Evolutionary conservation across 2,888 invertebrate genomes (phyloP), one percentile per base, ranked within the genome.

Genomic region (Eupithecia abbreviata): DNA sequence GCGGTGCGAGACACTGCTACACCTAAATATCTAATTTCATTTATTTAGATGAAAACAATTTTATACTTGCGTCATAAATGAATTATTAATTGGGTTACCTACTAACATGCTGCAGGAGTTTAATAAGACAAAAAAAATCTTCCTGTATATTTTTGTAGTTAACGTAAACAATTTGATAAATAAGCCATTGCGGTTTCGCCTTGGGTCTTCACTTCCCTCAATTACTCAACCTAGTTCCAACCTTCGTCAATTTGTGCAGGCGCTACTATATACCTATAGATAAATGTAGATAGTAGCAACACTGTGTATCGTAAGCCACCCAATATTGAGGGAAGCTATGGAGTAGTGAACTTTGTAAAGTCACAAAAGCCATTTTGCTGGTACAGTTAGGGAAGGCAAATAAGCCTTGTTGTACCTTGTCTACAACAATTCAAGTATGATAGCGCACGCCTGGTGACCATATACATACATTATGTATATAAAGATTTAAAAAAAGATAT

Each of bases 231-330:
- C 65, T 41, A 41, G 30, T 65, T 65, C 65, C 65, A 65, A 65
- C 65, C 41, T 41, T 65, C 65, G 65, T 30, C 65, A 65, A 65
- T 65, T 65, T 58, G 58, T 65, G 65, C 65, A 65, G 41, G 65
- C 41, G 12, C 65, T n/a, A 18, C n/a, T 7, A 7, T 55, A 55
- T 55, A 55, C 13, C 12, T 65, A 41, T 41, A 65, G 7, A 30
- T 18, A 12, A 3, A 2, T 41, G 41, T 13, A 62, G 30, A 0
- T 41, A 41, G 41, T 12, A 41, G 41, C 41, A 41, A 41, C 13
- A 13, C 6, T 12, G 65, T 65, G 41, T 30, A 41, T 65, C 65
- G 65, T 41, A 65, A 65, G 13, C 65, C 65, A 41, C 13, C 41
- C 65, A 65, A 65, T 65, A 41, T 41, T 41, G 41, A 41, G 12